Percentiles rank a stretch among this genome's conserved stretches.
These are phyloP conservation scores for Danionella cerebrum DNA, from an alignment of 2,113 vertebrate genomes.

Conservation along the genomic window DNA sequence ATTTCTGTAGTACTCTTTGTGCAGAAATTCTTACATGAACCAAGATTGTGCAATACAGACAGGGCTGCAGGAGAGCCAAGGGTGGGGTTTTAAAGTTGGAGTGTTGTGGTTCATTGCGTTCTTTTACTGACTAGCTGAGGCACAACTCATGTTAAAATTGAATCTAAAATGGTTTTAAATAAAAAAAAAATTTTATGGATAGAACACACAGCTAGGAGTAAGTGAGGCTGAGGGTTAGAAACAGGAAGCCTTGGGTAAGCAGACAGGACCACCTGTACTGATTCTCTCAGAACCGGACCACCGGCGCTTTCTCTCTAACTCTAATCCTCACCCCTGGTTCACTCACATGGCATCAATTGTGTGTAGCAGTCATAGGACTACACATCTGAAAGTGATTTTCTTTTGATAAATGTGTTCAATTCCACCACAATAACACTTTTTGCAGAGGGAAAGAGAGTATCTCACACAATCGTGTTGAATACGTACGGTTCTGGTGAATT, in stretches of 20 bases:
- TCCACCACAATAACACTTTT: background rate
- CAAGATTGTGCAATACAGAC: too few species aligned
- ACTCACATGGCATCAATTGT: background rate
- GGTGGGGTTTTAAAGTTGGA: too few species aligned
- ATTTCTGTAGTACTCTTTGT: too few species aligned
- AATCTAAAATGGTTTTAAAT: too few species aligned
- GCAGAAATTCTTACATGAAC: too few species aligned
- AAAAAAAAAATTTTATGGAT: too few species aligned
- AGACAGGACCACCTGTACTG: background rate
- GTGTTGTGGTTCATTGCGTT: too few species aligned
- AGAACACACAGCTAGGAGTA: too few species aligned
- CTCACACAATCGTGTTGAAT: too few species aligned
- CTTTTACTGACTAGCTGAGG: too few species aligned
- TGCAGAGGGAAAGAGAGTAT: background rate
- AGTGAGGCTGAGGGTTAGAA: constrained; percentile 11
- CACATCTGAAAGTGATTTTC: background rate
- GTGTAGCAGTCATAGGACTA: background rate
- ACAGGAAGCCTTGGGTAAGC: constrained; percentile 16
- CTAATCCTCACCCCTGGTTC: background rate
- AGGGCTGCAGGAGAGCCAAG: too few species aligned
- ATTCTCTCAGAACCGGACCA: constrained; percentile 3
- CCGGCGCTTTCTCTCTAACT: constrained; percentile 6
- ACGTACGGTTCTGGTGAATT: constrained; percentile 93
- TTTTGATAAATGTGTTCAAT: background rate
- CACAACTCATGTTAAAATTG: too few species aligned